phyloP scores from a whole-genome alignment of 2,113 vertebrate genomes.

The Neotragus pygmaeus region DNA sequence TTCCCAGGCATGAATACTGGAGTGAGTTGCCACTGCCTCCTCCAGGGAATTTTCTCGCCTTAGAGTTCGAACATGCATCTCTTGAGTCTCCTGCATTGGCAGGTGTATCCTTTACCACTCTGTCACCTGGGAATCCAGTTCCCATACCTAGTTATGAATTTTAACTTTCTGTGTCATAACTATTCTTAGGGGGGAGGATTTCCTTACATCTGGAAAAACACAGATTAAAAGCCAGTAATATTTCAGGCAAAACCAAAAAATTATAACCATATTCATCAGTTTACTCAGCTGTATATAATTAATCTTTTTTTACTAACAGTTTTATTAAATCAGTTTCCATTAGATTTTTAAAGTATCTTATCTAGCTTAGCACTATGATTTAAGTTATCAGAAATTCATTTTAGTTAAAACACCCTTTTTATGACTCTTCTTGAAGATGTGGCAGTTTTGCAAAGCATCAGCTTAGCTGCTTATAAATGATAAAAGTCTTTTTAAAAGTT shows the following conservation, averaged over 20 bases:
- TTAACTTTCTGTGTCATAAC: background rate
- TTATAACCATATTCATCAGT: background rate
- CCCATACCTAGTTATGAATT: background rate
- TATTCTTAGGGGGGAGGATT: background rate
- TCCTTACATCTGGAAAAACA: background rate
- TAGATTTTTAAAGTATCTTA: background rate
- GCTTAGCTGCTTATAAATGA: background rate
- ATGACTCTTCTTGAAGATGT: background rate
- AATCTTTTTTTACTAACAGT: background rate
- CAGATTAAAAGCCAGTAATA: background rate
- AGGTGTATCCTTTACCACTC: background rate
- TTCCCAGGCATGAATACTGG: background rate
- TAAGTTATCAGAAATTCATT: background rate
- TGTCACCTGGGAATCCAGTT: background rate
- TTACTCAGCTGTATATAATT: background rate
- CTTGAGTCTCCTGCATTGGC: background rate
- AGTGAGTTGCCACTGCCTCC: background rate
- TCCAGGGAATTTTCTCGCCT: background rate
- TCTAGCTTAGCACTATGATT: background rate
- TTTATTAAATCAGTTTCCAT: background rate
- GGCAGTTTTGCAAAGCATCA: background rate
- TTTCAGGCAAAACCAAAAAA: background rate
- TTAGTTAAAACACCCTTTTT: background rate
- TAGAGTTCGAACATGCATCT: rapidly evolving
- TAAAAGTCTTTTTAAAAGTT: background rate